Percentiles rank a stretch among this genome's conserved stretches.
These are phyloP conservation scores for Sebastes nivosus DNA, from an alignment of 2,797 vertebrate species.

Conservation along the genomic window DNA sequence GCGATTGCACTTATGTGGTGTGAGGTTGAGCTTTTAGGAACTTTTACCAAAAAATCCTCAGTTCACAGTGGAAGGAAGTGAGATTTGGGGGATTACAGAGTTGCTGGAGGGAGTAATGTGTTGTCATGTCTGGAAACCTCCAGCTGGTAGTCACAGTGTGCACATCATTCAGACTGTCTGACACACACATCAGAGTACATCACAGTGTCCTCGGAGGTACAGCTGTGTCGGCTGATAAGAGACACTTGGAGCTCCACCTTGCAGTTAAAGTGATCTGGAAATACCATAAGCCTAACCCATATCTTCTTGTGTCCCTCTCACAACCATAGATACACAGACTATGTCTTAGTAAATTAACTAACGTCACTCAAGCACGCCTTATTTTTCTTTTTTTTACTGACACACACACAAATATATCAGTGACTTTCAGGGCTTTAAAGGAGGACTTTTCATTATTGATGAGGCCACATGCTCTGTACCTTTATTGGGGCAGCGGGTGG, in stretches of 20 bases:
- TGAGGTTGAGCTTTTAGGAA: conserved; percentile 5
- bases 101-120: conserved; percentile 30
- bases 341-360: conserved; percentile 8
- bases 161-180: conserved; percentile 35
- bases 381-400: neutral
- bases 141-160: conserved; percentile 27
- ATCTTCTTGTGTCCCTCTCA: neutral
- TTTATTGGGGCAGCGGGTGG: conserved; percentile 65
- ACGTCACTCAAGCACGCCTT: neutral
- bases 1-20: neutral
- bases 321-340: neutral
- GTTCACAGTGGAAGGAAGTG: conserved; percentile 12
- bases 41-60: conserved; percentile 15
- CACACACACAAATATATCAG: neutral
- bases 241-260: conserved; percentile 56
- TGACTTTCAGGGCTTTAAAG: conserved; percentile 52
- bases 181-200: conserved; percentile 39
- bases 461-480: conserved; percentile 76
- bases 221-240: conserved; percentile 67
- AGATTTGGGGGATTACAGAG: conserved; percentile 54
- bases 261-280: conserved; percentile 46
- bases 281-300: conserved; percentile 3
- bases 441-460: conserved; percentile 83
- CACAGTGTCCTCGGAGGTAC: conserved; percentile 54
- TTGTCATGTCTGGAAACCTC: conserved; percentile 33